Evolutionary conservation across 2,888 invertebrate genomes (phyloP).

Genomic region (Harpalus rubripes): DNA sequence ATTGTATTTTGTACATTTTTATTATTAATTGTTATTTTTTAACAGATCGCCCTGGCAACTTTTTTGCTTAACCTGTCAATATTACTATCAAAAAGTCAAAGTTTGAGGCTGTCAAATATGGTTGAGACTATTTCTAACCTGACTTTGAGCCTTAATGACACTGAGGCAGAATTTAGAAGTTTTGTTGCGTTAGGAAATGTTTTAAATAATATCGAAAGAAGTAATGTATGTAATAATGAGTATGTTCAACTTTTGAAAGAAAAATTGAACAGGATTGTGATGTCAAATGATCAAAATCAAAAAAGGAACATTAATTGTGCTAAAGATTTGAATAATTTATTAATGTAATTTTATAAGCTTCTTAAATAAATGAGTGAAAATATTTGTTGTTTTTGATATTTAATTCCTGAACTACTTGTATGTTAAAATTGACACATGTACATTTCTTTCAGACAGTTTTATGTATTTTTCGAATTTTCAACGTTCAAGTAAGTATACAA

Average conservation of each 20-base stretch:
- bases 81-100: constrained; percentile 80
- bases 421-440: background rate
- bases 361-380: background rate
- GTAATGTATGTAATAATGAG: background rate
- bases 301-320: constrained; percentile 55
- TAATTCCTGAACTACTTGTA: too few species aligned
- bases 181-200: constrained; percentile 90
- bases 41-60: constrained; percentile 87
- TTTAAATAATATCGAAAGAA: constrained; percentile 71
- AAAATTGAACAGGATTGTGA: constrained; percentile 23
- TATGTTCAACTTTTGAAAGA: background rate
- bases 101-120: constrained; percentile 78
- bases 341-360: constrained; percentile 42
- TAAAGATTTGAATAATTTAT: constrained; percentile 54
- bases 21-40: constrained; percentile 67
- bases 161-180: constrained; percentile 87
- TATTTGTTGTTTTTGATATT: background rate
- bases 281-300: constrained; percentile 36
- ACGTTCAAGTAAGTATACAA: too few species aligned
- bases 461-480: too few species aligned
- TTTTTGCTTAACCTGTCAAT: constrained; percentile 87
- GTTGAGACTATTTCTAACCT: constrained; percentile 80
- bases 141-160: constrained; percentile 81
- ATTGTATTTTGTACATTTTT: background rate
- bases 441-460: too few species aligned